Conservation (phyloP, 2,113 vertebrate species). For the Hiodon alosoides region DNA sequence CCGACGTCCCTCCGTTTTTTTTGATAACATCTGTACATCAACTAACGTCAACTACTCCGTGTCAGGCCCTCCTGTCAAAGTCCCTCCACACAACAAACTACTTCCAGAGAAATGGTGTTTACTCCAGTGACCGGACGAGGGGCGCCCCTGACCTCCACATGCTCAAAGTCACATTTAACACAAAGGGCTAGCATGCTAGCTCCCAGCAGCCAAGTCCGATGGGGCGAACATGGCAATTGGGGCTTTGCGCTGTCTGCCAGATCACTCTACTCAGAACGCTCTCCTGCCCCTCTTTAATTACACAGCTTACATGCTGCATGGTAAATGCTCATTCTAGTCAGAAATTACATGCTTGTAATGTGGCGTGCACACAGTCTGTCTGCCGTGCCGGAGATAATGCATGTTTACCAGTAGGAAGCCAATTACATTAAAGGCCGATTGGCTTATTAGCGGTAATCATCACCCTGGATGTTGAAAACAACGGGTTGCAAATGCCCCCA, state of each 20-base stretch:
- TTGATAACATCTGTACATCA: too few species aligned
- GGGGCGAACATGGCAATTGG: constrained; percentile 38
- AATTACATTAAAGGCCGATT: constrained; percentile 51
- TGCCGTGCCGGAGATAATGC: constrained; percentile 64
- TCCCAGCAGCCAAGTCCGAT: background rate
- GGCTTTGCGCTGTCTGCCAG: constrained; percentile 53
- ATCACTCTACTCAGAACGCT: constrained; percentile 52
- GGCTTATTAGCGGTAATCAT: constrained; percentile 35
- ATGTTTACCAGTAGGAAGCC: constrained; percentile 56
- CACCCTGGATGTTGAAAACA: background rate
- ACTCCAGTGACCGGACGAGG: background rate
- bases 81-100: background rate
- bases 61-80: background rate
- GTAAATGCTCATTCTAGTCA: constrained; percentile 57
- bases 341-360: constrained; percentile 63
- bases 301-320: constrained; percentile 50
- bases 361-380: constrained; percentile 61
- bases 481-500: constrained; percentile 5
- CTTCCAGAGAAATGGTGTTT: background rate
- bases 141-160: background rate
- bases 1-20: too few species aligned
- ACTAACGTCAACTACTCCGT: background rate
- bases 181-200: background rate
- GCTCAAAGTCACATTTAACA: background rate
- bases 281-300: constrained; percentile 63